Evolutionary conservation across 2,797 vertebrate species (phyloP).

Genomic region (Alosa sapidissima): DNA sequence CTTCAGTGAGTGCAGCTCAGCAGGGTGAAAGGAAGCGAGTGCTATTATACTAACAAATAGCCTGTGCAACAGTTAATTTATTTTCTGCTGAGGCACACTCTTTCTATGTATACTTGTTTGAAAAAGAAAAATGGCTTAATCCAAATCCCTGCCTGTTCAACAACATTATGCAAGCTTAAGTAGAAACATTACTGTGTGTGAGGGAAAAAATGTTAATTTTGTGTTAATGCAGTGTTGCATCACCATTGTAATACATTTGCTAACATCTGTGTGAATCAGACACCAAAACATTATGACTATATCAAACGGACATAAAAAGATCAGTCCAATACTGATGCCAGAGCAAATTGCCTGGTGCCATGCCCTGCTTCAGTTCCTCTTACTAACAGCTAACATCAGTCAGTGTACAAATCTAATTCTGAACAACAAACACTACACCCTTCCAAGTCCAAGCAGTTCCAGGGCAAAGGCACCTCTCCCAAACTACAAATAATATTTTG

Average conservation of each 20-base stretch:
- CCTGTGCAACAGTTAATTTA: not conserved
- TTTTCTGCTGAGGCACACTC: not conserved
- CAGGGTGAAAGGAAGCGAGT: not conserved
- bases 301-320: not conserved
- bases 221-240: not conserved
- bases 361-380: not conserved
- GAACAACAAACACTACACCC: not conserved
- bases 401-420: not conserved
- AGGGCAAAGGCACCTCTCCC: slow-evolving; percentile 6
- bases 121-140: not conserved
- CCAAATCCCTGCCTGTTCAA: not conserved
- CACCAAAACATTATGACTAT: not conserved
- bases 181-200: not conserved
- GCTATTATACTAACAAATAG: slow-evolving; percentile 16
- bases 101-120: not conserved
- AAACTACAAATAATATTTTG: slow-evolving; percentile 14
- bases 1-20: not conserved
- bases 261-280: not conserved
- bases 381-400: not conserved
- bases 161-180: not conserved
- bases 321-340: not conserved
- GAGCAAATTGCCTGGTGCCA: not conserved
- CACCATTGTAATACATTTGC: not conserved
- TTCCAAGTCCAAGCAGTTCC: not conserved
- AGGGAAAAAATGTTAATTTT: not conserved